These are phyloP conservation scores for Scaptomyza caliginosa DNA, from an alignment of 2,888 invertebrate genomes.

Conservation along the genomic window DNA sequence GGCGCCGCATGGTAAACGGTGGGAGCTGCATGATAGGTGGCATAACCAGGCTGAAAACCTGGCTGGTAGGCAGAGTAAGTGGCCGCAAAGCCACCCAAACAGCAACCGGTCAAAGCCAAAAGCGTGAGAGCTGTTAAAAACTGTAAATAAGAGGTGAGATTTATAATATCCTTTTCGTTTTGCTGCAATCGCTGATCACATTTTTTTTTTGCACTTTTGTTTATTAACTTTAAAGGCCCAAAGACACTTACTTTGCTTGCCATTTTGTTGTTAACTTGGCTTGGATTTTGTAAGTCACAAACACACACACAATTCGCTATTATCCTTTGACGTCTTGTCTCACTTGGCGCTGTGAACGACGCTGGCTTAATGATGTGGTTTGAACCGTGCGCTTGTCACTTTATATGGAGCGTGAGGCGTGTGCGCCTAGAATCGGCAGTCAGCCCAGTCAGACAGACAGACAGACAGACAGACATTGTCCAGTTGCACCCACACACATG, in stretches of 20 bases:
- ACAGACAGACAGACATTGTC: conserved; percentile 18
- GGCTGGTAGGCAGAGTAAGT: conserved; percentile 79
- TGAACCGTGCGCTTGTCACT: conserved; percentile 49
- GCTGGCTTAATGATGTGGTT: conserved; percentile 70
- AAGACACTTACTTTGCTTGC: conserved; percentile 77
- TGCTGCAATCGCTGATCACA: neutral
- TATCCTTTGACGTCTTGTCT: conserved; percentile 52
- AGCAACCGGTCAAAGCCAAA: conserved; percentile 63
- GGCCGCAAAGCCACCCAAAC: conserved; percentile 67
- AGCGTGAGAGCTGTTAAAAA: conserved; percentile 68
- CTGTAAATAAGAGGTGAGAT: conserved; percentile 40
- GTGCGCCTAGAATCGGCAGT: conserved; percentile 60
- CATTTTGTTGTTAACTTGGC: conserved; percentile 54
- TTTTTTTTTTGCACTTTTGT: no score
- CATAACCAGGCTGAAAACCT: conserved; percentile 64
- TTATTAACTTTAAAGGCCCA: neutral
- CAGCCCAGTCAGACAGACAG: conserved; percentile 9
- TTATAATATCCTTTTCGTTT: neutral
- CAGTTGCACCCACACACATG: conserved; percentile 52
- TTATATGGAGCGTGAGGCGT: conserved; percentile 61
- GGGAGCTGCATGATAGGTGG: conserved; percentile 67
- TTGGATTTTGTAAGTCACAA: conserved; percentile 37
- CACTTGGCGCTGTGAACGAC: conserved; percentile 51
- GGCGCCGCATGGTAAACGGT: conserved; percentile 51
- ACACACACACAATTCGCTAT: neutral